phyloP scores from a whole-genome alignment of 2,888 invertebrate species.

The Agrotis exclamationis region DNA sequence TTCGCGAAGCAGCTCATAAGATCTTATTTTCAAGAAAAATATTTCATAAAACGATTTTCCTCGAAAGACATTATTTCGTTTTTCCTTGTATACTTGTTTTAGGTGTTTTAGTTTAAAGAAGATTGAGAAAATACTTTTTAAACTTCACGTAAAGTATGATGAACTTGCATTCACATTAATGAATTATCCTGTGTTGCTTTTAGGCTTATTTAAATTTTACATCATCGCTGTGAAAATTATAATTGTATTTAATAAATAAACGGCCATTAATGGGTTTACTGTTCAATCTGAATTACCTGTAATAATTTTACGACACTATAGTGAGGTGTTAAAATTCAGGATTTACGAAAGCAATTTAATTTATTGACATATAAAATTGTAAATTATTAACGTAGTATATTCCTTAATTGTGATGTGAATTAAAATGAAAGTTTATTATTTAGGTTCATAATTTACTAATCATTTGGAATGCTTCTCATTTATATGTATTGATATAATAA shows the following conservation, averaged over 20 bases:
- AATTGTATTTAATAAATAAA: conserved; percentile 2
- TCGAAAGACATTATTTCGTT: background rate
- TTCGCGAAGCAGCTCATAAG: background rate
- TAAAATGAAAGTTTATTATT: background rate
- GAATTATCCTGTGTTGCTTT: conserved; percentile 12
- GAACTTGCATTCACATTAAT: too few species aligned
- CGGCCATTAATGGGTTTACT: background rate
- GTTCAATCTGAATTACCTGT: conserved; percentile 2
- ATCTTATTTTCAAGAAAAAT: background rate
- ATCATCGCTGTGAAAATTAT: background rate
- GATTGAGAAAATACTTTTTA: too few species aligned
- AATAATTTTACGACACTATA: background rate
- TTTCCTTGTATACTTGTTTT: background rate
- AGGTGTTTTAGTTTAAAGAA: background rate
- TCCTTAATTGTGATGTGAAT: background rate
- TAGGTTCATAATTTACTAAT: too few species aligned
- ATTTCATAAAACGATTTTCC: conserved; percentile 7
- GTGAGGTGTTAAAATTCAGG: background rate
- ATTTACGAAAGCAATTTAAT: background rate
- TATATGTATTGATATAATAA: too few species aligned
- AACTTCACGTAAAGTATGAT: too few species aligned
- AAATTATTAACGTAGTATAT: background rate
- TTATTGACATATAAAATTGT: background rate
- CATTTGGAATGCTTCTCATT: too few species aligned
- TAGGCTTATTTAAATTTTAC: conserved; percentile 2